Base-by-base conservation (phyloP, 2,888 invertebrate genomes). In the Agriotes lineatus region DNA sequence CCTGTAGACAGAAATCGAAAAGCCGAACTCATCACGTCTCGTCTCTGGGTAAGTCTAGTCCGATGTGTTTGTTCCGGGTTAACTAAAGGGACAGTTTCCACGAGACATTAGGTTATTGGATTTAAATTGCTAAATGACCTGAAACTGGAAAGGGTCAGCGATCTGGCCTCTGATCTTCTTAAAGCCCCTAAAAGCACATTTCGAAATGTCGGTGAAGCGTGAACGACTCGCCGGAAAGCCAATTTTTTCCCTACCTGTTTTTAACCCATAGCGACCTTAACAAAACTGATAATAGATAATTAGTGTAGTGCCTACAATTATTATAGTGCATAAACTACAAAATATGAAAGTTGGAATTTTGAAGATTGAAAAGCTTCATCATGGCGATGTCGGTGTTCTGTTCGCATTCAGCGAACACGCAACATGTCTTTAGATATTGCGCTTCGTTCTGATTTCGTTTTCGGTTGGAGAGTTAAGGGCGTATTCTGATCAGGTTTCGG, bases 111-210 rank as follows among this genome's bases (percentile, higher is more conserved):
- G 45, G 33, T 61, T 58, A 58, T 65, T 54, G 61, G 25, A 35
- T 67, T 62, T 56, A 67, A 67, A 67, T 62, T 57, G 67, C 56
- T 54, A 67, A 62, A 67, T 56, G 67, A 61, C 67, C 61, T 39
- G 61, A 57, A 61, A 67, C 61, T 45, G 22, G 61, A 56, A 67
- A 61, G 62, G 67, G 67, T 67, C 67, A 67, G 56, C 62, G 48
- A 60, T 57, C 48, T 62, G 54, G 30, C 61, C 62, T 62, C 48
- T 56, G 61, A 62, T 67, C 61, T 62, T 62, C 54, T 57, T 61
- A 61, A 56, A 61, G 44, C 33, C 14, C 57, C 35, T 19, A 18
- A 52, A 52, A 67, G 54, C 62, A 62, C 54, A 62, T 62, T 62
- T 62, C 52, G 39, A 37, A 54, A 14, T 7, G 42, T 19, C 61